phyloP scores from a whole-genome alignment of 2,113 vertebrate genomes.

The Hippocampus mohnikei region DNA sequence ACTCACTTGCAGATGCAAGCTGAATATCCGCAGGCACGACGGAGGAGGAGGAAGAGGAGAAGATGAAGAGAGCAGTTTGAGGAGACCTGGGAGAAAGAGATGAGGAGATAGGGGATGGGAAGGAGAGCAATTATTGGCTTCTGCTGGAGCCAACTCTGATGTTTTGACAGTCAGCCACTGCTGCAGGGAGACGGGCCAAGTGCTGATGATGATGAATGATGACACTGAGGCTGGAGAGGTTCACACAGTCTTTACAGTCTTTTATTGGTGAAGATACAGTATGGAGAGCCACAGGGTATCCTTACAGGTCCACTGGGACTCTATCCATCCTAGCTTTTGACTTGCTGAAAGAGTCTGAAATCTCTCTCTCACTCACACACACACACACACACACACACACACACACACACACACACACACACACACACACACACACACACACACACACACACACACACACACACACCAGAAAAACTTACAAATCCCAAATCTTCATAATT shows the following conservation, averaged over 20 bases:
- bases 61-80: constrained; percentile 26
- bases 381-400: too few relatives aligned
- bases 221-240: constrained; percentile 42
- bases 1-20: constrained; percentile 33
- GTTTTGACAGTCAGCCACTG: constrained; percentile 52
- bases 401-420: too few relatives aligned
- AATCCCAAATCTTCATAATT: not conserved
- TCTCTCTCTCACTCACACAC: too few relatives aligned
- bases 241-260: constrained; percentile 29
- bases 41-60: constrained; percentile 10
- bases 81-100: constrained; percentile 27
- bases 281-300: constrained; percentile 13
- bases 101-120: constrained; percentile 24
- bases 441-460: too few relatives aligned
- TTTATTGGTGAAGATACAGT: constrained; percentile 25
- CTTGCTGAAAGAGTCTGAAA: constrained; percentile 12
- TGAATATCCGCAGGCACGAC: constrained; percentile 22
- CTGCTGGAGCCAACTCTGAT: constrained; percentile 43
- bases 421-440: too few relatives aligned
- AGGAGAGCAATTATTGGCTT: constrained; percentile 33
- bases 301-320: constrained; percentile 17
- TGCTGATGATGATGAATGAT: constrained; percentile 39
- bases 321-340: not conserved
- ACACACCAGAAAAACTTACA: not conserved
- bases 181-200: constrained; percentile 40